Evolutionary conservation across 2,888 invertebrate species (phyloP), one percentile per base, ranked within the genome.

Genomic region (Spicauda simplicius): DNA sequence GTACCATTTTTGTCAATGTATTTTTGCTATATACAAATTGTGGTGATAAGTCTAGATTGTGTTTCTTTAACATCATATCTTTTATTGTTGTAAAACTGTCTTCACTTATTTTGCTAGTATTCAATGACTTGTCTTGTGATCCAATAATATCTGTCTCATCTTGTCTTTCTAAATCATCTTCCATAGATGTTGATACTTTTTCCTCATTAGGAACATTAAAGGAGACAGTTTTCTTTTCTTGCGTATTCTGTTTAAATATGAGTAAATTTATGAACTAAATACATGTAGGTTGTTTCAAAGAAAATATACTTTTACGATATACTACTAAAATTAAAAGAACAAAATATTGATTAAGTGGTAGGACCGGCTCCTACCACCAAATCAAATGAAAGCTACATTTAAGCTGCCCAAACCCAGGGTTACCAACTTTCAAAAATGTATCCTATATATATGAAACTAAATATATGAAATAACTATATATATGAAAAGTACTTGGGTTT

Each of bases 1-100:
- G 60, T 81, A 84, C 84, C 76, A 76, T 76, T 69, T 77, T 76
- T 60, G 79, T 68, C 2, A 73, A 69, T 53, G 69, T 76, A 60
- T 86, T 86, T 71, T 86, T 90, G 12, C 81, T 76, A 73, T 91
- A 92, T 16, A 85, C 81, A 80, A 91, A 91, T 72, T 86, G 82
- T 5, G 91, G 91, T 2, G 91, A 90, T 18, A 80, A 75, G 73
- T 90, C 85, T 58, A 92, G 78, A 68, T 90, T 85, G 69, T 86
- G 86, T 74, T 87, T 82, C 70, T 84, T 89, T 14, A 88, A 66
- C 61, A 88, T 79, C 79, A 85, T 86, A 50, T 89, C 85, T 76
- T 85, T 84, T 11, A 87, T 84, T 69, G 80, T 83, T 16, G 70
- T 73, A 58, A 78, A 86, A 57, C 82, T 83, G 19, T 85, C 86